phyloP scores from a whole-genome alignment of 2,888 invertebrate genomes.

The Smittia aterrima region DNA sequence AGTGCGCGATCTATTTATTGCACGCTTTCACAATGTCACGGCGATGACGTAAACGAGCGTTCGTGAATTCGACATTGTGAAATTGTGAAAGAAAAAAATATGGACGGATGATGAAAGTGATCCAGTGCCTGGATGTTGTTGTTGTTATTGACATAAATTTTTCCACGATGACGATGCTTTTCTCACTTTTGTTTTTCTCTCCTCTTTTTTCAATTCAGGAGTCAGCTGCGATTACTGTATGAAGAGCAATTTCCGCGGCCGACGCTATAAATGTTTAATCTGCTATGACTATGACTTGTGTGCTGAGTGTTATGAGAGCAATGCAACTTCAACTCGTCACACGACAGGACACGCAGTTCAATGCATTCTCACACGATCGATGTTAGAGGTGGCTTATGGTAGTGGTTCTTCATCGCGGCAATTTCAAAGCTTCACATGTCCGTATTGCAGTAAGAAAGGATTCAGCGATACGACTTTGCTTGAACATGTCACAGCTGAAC shows the following conservation, averaged over 20 bases:
- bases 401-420: constrained; percentile 84
- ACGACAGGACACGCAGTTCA: constrained; percentile 98
- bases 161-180: neutral
- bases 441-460: constrained; percentile 95
- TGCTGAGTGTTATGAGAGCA: constrained; percentile 91
- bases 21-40: constrained; percentile 38
- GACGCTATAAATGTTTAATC: constrained; percentile 97
- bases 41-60: constrained; percentile 22
- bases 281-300: constrained; percentile 99
- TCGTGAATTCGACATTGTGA: constrained; percentile 27
- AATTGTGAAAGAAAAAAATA: neutral
- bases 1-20: neutral
- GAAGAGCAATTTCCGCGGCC: constrained; percentile 95
- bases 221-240: constrained; percentile 99
- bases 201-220: constrained; percentile 62
- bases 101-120: constrained; percentile 3
- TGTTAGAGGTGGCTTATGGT: constrained; percentile 95
- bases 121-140: constrained; percentile 27
- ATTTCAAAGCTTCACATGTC: constrained; percentile 95
- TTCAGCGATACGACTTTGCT: constrained; percentile 89
- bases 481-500: constrained; percentile 88
- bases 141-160: constrained; percentile 12
- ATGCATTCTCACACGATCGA: constrained; percentile 94
- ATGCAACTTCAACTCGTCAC: constrained; percentile 87
- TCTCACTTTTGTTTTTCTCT: constrained; percentile 41